Base-by-base conservation (phyloP, 2,797 vertebrate species). In the Argya squamiceps region DNA sequence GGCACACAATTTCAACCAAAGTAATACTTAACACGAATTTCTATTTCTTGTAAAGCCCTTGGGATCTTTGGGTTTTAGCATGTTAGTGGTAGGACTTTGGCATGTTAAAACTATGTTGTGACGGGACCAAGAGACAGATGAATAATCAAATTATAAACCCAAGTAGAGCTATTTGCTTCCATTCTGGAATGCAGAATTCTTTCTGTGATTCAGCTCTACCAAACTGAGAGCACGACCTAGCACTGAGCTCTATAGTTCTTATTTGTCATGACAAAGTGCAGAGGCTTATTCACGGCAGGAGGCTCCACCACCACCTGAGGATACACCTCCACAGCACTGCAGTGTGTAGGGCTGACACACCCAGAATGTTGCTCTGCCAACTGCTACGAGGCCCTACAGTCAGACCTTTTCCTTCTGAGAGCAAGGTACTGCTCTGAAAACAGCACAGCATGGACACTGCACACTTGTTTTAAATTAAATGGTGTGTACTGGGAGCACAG, bases 41-140 rank as follows among this genome's bases (percentile, higher is more conserved):
- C 29, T 79, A n/a, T 36, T 87, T 75, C 91, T 64, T 74, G 55
- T 37, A 63, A 91, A 89, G 78, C 63, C 77, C 74, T 93, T 83
- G 68, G n/a, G 18, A 78, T 74, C 87, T 92, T 85, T 92, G 87
- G 60, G 46, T 4, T 83, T 77, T 32, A 89, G 75, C 75, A 63
- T 12, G n/a, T 46, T 50, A 70, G 21, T 11, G n/a, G 52, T 17
- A 56, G 68, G 75, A 80, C 56, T 93, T 37, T 26, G 58, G 87
- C 36, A 56, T 62, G 82, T 65, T 27, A 50, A 80, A 71, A 43
- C 43, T 47, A 16, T 21, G 4, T 46, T 55, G 18, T 64, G 56
- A 49, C 56, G 47, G 52, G 56, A 68, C 27, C 44, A 44, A 44
- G 2, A 22, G 20, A 36, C 4, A 77, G 52, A 3, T 30, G 34